These are phyloP conservation scores for Wasmannia auropunctata DNA, from an alignment of 1,140 invertebrate species.

Conservation along the genomic window DNA sequence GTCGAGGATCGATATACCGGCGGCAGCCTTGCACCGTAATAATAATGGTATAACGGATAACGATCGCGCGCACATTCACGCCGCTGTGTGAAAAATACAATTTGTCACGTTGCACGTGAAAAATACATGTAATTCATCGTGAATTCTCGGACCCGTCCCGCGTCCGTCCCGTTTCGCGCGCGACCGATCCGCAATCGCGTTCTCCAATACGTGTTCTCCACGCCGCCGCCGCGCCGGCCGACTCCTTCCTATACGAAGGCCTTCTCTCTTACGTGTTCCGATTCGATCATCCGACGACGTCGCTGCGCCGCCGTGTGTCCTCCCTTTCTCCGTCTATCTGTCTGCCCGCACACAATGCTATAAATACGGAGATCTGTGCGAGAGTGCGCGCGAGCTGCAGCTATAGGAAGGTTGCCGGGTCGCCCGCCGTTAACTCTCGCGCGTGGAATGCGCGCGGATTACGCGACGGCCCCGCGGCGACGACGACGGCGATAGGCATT, in stretches of 20 bases:
- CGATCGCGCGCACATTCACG: background rate
- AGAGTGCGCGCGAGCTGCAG: no score
- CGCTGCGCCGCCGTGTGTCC: no score
- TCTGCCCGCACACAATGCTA: background rate
- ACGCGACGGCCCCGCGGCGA: background rate
- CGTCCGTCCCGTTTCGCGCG: background rate
- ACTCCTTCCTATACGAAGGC: no score
- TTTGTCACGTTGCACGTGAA: background rate
- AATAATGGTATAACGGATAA: background rate
- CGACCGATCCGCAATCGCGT: background rate
- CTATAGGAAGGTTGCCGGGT: background rate
- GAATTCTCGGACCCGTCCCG: no score
- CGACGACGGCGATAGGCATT: background rate
- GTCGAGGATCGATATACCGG: background rate
- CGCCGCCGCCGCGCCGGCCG: no score
- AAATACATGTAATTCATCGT: background rate
- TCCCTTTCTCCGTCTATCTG: background rate
- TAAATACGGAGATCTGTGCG: conserved; percentile 5
- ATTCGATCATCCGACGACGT: background rate
- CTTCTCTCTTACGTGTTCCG: conserved; percentile 5
- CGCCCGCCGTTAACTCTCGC: background rate
- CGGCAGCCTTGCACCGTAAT: background rate
- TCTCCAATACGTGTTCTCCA: background rate
- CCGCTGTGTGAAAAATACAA: background rate
- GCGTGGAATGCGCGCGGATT: background rate